Conservation (phyloP, 2,113 vertebrate genomes). For the Sinocyclocheilus grahami region DNA sequence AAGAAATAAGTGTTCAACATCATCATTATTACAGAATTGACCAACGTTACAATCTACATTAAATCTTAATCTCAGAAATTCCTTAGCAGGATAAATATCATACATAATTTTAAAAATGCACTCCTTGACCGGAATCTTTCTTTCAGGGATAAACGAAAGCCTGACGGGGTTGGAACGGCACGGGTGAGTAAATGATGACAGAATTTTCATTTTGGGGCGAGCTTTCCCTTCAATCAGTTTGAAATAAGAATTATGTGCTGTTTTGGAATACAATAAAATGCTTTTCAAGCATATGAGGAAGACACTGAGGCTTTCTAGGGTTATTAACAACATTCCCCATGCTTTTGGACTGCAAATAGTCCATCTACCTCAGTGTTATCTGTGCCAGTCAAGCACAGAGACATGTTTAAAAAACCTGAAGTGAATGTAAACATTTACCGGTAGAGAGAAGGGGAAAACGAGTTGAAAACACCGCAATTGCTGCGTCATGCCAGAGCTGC, state of each 20-base stretch:
- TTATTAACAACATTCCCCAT: not conserved
- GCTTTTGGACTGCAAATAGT: slow-evolving; percentile 13
- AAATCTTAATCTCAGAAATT: not conserved
- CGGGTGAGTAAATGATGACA: too few species aligned
- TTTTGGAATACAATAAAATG: not conserved
- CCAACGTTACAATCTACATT: not conserved
- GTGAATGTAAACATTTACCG: slow-evolving; percentile 76
- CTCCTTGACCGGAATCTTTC: too few species aligned
- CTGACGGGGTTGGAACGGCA: too few species aligned
- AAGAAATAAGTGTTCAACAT: not conserved
- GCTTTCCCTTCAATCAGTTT: not conserved
- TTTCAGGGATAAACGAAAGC: too few species aligned
- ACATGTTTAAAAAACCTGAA: slow-evolving; percentile 70
- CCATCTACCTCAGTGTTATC: slow-evolving; percentile 64
- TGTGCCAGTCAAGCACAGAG: slow-evolving; percentile 62
- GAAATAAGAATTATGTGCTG: not conserved
- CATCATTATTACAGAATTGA: not conserved
- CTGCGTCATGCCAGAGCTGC: slow-evolving; percentile 73
- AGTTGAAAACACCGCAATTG: slow-evolving; percentile 66
- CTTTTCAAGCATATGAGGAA: not conserved
- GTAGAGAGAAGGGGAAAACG: slow-evolving; percentile 43
- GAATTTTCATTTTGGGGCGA: not conserved
- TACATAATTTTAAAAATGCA: not conserved
- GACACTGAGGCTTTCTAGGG: not conserved
- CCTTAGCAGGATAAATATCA: too few species aligned